Evolutionary conservation across 2,113 vertebrate genomes (phyloP), one percentile per base, ranked within the genome.

Genomic region (Paralichthys olivaceus): DNA sequence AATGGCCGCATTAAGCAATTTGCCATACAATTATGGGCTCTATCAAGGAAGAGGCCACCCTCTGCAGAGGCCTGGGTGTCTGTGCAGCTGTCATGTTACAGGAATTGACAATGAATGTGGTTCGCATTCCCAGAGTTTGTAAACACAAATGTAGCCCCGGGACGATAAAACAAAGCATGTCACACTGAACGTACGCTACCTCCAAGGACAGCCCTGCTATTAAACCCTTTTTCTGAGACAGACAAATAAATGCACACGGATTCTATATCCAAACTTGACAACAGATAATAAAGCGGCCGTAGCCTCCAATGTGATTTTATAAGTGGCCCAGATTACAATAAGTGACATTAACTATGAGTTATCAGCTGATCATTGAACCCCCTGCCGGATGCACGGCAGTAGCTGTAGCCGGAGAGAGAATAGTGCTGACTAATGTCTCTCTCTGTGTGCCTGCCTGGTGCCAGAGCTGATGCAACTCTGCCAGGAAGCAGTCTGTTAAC

Each of bases 381-480:
- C 45, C 61, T 14, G 14, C 62, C 73, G 76, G 85, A 88, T 87
- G 82, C 56, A 19, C 17, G 12, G 25, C 61, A 65, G 53, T 69
- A 72, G 70, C 74, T 77, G 75, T 67, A 56, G 84, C 79, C 55
- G 63, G 75, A 84, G 81, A 91, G 81, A 72, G 67, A 77, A 87
- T 75, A 76, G 72, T 91, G 89, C 88, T 92, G 91, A 92, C 87
- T 92, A 91, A 93, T 87, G 88, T 93, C 88, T 94, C 86, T 87
- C 69, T 87, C 81, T 80, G 71, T 87, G 19, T 60, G 83, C 76
- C 79, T 89, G 76, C 28, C 84, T 85, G 83, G 88, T 94, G 93
- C 93, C 92, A 94, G 89, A 84, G 82, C 90, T 93, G 88, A 93
- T 93, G 92, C 90, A 92, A 92, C 90, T 79, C 83, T 93, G 92